These are phyloP conservation scores for Lasioglossum morio DNA, from an alignment of 2,888 invertebrate genomes.

Conservation along the genomic window DNA sequence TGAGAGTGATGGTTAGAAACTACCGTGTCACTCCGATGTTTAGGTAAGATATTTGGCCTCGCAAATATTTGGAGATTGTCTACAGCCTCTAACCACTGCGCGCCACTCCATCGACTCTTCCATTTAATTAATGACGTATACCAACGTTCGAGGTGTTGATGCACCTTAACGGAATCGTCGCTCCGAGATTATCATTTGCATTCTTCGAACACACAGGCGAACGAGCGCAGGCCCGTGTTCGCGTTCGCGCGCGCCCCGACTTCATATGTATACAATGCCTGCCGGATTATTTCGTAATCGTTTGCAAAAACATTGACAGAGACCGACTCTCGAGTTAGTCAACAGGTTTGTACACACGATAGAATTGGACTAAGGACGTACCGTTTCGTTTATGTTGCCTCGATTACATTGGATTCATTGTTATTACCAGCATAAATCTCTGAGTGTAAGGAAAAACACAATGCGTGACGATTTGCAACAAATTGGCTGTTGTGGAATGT, in stretches of 20 bases:
- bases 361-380: constrained; percentile 1
- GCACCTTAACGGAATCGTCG: constrained; percentile 64
- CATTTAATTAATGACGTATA: constrained; percentile 79
- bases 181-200: constrained; percentile 40
- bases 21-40: constrained; percentile 82
- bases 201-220: constrained; percentile 42
- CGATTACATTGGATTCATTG: neutral
- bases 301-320: constrained; percentile 17
- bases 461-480: neutral
- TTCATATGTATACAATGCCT: constrained; percentile 1
- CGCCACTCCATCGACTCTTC: constrained; percentile 81
- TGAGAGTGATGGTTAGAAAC: constrained; percentile 71
- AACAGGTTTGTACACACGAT: neutral
- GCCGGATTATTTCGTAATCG: constrained; percentile 7
- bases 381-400: neutral
- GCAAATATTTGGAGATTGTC: constrained; percentile 85
- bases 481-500: too few relatives aligned
- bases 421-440: neutral
- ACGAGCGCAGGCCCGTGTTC: neutral
- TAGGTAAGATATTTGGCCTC: constrained; percentile 84
- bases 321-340: constrained; percentile 4
- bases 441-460: neutral
- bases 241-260: neutral
- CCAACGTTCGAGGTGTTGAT: constrained; percentile 66
- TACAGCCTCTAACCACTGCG: constrained; percentile 78